Evolutionary conservation across 2,888 invertebrate genomes (phyloP).

Genomic region (Mechanitis messenoides): DNA sequence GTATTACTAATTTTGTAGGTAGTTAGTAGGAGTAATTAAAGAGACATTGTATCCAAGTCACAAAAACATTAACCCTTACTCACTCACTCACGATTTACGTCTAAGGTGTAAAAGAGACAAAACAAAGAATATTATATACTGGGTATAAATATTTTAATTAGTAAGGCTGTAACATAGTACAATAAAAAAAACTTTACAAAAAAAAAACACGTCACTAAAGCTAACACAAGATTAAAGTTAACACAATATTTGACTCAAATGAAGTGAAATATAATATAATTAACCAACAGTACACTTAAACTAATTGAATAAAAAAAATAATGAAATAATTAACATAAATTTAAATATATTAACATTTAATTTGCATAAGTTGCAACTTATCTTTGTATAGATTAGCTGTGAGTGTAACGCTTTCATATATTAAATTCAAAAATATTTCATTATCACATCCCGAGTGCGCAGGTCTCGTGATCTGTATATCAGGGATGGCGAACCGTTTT

Average conservation of each 20-base stretch:
- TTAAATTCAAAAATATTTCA: not conserved
- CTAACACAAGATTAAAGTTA: not conserved
- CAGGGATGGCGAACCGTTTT: no score
- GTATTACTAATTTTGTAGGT: no score
- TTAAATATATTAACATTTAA: slow-evolving; percentile 33
- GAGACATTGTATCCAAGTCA: not conserved
- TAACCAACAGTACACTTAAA: not conserved
- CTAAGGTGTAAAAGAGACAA: no score
- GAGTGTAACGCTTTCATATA: slow-evolving; percentile 29
- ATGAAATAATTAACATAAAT: not conserved
- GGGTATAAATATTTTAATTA: no score
- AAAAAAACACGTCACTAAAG: no score
- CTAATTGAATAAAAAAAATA: not conserved
- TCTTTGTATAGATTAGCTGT: slow-evolving; percentile 22
- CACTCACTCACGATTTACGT: no score
- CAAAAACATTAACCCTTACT: not conserved
- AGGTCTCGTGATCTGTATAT: slow-evolving; percentile 1
- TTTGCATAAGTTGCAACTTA: slow-evolving; percentile 50
- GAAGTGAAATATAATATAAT: not conserved
- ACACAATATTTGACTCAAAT: not conserved
- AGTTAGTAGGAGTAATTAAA: not conserved
- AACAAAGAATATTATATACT: no score
- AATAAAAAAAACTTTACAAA: no score
- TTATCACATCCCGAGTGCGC: not conserved
- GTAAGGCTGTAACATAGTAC: no score